Evolutionary conservation across 2,797 vertebrate genomes (phyloP).

Genomic region (Hemitrygon akajei): DNA sequence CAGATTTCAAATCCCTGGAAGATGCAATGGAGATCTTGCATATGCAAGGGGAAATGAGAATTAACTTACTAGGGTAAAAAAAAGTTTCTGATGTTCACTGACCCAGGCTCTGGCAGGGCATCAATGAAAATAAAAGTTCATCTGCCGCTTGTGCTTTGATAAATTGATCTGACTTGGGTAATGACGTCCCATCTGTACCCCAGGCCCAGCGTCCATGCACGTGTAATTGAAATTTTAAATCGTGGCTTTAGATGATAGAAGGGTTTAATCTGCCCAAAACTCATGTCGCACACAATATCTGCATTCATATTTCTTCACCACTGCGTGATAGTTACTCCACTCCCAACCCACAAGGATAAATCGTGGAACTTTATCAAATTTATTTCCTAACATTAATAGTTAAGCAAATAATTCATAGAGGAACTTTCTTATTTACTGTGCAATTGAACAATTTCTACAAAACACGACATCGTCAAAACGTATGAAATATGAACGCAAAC

Average conservation of each 20-base stretch:
- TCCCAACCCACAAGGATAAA: background rate
- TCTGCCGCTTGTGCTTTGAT: background rate
- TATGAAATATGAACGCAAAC: background rate
- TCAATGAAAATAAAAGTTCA: conserved; percentile 1
- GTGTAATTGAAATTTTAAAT: background rate
- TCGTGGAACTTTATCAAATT: background rate
- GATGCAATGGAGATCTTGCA: background rate
- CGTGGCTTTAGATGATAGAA: background rate
- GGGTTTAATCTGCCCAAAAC: conserved; percentile 11
- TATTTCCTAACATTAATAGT: background rate
- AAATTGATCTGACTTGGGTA: background rate
- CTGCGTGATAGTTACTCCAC: background rate
- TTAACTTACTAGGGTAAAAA: background rate
- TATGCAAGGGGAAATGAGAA: background rate
- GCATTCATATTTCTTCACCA: background rate
- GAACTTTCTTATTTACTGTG: background rate
- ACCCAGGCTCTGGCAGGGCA: background rate
- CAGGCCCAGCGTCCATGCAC: background rate
- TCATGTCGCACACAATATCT: background rate
- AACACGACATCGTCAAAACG: background rate
- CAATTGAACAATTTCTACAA: background rate
- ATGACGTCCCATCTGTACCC: background rate
- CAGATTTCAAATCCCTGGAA: background rate
- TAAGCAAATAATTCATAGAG: background rate
- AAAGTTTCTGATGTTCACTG: background rate